A percentile compares a stretch with the other conserved stretches of the same genome.
Evolutionary conservation across 1,140 invertebrate species (phyloP).

Genomic region (Grapholita molesta): DNA sequence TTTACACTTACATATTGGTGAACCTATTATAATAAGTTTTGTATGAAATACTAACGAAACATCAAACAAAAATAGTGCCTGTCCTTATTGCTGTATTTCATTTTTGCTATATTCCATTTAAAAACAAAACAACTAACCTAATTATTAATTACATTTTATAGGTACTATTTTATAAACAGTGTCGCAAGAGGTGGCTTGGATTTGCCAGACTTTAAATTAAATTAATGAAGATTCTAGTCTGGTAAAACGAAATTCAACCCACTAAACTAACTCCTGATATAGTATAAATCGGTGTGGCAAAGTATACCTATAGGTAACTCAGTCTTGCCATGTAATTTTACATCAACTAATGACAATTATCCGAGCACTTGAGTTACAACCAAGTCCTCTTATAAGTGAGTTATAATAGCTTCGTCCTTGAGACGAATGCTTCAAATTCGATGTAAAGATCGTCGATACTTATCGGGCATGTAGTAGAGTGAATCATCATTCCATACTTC

Average conservation of each 20-base stretch:
- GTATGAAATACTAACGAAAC: background rate
- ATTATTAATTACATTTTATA: background rate
- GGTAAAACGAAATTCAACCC: background rate
- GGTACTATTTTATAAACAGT: background rate
- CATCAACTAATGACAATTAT: too few species aligned
- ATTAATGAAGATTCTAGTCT: background rate
- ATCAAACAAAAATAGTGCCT: background rate
- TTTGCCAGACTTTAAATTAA: background rate
- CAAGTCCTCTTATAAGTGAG: too few species aligned
- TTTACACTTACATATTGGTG: slow-evolving; percentile 8
- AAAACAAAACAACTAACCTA: slow-evolving; percentile 1
- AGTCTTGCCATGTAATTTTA: too few species aligned
- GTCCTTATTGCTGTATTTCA: slow-evolving; percentile 4
- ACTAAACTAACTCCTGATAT: background rate
- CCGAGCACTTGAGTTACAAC: too few species aligned
- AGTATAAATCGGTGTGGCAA: too few species aligned
- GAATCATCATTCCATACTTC: too few species aligned
- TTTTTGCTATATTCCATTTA: background rate
- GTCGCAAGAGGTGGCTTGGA: background rate
- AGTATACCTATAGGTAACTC: too few species aligned
- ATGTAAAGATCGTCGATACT: too few species aligned
- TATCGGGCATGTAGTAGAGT: too few species aligned
- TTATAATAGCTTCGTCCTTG: too few species aligned
- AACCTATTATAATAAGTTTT: slow-evolving; percentile 1
- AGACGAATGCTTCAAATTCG: too few species aligned